Evolutionary conservation across 2,113 vertebrate genomes (phyloP), one percentile per base, ranked within the genome.

Genomic region (Pipa parva): DNA sequence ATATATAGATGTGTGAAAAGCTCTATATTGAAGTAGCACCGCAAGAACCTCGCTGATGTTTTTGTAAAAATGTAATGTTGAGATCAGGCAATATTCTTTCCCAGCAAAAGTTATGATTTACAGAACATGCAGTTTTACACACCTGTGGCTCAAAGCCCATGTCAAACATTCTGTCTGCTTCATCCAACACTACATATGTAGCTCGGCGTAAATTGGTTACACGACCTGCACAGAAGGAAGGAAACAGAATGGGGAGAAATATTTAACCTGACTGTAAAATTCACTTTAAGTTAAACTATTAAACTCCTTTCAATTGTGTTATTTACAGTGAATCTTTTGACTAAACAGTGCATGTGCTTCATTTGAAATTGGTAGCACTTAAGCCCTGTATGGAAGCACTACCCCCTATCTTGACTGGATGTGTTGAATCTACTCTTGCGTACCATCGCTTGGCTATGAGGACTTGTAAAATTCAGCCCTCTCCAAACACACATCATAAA

Each of bases 131-230:
- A 42, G 39, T 42, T 42, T 13, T 26, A 11, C 4, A 59, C 78
- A 98, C 97, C 95, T 98, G 97, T 33, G 97, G 97, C 73, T 99
- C 97, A 58, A 99, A 99, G 21, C 97, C 97, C 97, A 99, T 99
- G 80, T 99, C 97, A 76, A 99, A 99, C 97, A 99, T 99, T 80
- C 97, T 85, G 85, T 99, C 97, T 33, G 97, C 97, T 84, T 99
- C 96, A 73, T 99, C 97, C 72, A 99, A 80, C 37, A 99, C 97
- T 81, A 99, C 93, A 0, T 99, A 99, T 0, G 97, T 99, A 33
- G 87, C 88, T 77, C 97, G 86, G 1, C 96, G 92, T 67, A 99
- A 90, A 78, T 99, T 99, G 61, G 97, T 99, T 63, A 99, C 97
- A 26, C 97, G 93, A 77, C 97, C 97, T 99, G 81, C 26, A 74